Base-by-base conservation (phyloP, 1,140 invertebrate species). In the Elymnias hypermnestra region DNA sequence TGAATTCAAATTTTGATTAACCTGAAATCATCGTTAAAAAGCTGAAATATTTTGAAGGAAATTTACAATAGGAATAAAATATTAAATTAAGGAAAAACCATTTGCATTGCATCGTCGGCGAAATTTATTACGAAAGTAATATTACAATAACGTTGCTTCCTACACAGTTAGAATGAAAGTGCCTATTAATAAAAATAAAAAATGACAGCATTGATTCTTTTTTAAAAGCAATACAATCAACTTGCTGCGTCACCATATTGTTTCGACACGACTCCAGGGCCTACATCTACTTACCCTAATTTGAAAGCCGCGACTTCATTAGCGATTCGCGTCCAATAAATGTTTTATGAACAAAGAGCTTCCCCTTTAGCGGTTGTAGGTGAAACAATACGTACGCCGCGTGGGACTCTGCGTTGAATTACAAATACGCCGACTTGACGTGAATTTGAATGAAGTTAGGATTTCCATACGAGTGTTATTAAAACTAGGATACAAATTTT, bases 341-440 rank as follows among this genome's bases (percentile, higher is more conserved):
- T 63, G 66, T 72, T 64, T 53, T 59, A 57, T 60, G 62, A 72
- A 64, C 58, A 65, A 68, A 64, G 59, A 63, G 56, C 62, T 55
- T 60, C 57, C 67, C 66, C 69, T 72, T 66, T 75, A 71, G 67
- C 54, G 62, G 62, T 64, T 61, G 63, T 71, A 72, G 71, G 68
- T 84, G 69, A 83, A 83, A 83, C 81, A 83, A 81, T 82, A 84
- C 64, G 65, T 64, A 67, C 62, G 53, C 48, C 51, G 60, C 63
- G 62, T 54, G 44, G 78, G 77, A 70, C 66, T 53, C 58, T 61
- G 67, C 55, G 63, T 76, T 81, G 81, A 84, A 84, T 84, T 83
- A 83, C 81, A 84, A 82, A 81, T 84, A 82, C 74, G 68, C 29
- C 25, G 57, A 77, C 77, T 74, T 69, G 76, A 75, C 71, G 68